Conservation (phyloP, 2,113 vertebrate species). For the Malurus cyaneus region DNA sequence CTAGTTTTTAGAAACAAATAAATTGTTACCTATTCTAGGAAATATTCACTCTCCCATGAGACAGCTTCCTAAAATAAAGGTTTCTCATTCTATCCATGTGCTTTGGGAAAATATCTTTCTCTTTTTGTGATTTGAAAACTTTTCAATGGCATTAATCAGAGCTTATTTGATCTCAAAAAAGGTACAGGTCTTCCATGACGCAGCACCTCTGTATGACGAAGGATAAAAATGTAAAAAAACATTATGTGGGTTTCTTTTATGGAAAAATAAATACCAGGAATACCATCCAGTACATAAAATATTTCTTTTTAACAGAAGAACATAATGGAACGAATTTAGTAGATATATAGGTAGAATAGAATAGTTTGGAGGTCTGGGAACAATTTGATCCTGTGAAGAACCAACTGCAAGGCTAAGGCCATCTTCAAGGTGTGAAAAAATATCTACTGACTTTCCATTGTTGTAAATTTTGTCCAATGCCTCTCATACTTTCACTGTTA, state of each 20-base stretch:
- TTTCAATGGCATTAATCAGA: neutral
- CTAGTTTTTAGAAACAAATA: neutral
- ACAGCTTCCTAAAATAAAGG: neutral
- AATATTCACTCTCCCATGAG: neutral
- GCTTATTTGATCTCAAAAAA: neutral
- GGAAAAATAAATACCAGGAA: neutral
- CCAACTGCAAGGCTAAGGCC: neutral
- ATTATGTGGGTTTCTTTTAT: neutral
- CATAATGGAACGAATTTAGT: neutral
- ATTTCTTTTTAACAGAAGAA: neutral
- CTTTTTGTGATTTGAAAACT: neutral
- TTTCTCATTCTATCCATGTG: neutral
- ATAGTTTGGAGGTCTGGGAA: neutral
- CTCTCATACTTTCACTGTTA: neutral
- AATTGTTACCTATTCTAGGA: neutral
- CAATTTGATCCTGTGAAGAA: neutral
- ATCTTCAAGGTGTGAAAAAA: neutral
- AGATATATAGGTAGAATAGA: neutral
- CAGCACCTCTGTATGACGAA: neutral
- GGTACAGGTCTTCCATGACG: neutral
- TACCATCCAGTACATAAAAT: neutral
- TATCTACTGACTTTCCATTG: neutral
- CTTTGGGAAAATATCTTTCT: neutral
- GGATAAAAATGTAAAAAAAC: neutral
- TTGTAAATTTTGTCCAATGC: neutral